Base-by-base conservation (phyloP, 2,797 vertebrate genomes). In the Parauchenoglanis punctatus region DNA sequence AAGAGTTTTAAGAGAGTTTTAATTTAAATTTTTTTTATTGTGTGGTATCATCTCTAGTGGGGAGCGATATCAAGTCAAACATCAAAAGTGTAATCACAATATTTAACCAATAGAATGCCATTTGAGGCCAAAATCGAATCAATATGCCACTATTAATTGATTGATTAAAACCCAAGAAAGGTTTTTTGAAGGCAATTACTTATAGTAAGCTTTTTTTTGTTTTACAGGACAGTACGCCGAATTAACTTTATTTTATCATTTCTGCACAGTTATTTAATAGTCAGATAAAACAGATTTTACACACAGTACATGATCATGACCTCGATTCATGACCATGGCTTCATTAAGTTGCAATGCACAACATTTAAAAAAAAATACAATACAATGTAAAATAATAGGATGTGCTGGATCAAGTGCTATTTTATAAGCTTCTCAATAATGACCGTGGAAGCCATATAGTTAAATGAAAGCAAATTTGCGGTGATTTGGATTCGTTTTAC, bases 341-440 rank as follows among this genome's bases (percentile, higher is more conserved):
- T 15, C 25, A 17, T 52, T 76, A 15, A n/a, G 5, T n/a, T n/a
- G 46, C 40, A 40, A 40, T 52, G 46, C 46, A 46, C 70, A 73
- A 73, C 7, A 28, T 4, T 54, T 54, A 31, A 31, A 61, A 59
- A 23, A 59, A 23, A 68, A 31, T 10, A 40, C 17, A 40, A 40
- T 72, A 72, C 35, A 20, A n/a, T 56, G 40, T 40, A 40, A 40
- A 40, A 40, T 40, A 40, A 18, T 18, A 77, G 17, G 7, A 11
- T 56, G 76, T 56, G 17, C n/a, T 78, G 75, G 52, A 78, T 56
- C 75, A 78, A 56, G 28, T 58, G 49, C 25, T 54, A 77, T 77
- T 18, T 18, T 56, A 75, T 13, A 6, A n/a, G 40, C 40, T 40
- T 40, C 40, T 40, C 23, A n/a, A 6, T 49, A 6, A 75, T 49